Evolutionary conservation across 2,113 vertebrate species (phyloP), one percentile per base, ranked within the genome.

Genomic region (Hyaena hyaena): DNA sequence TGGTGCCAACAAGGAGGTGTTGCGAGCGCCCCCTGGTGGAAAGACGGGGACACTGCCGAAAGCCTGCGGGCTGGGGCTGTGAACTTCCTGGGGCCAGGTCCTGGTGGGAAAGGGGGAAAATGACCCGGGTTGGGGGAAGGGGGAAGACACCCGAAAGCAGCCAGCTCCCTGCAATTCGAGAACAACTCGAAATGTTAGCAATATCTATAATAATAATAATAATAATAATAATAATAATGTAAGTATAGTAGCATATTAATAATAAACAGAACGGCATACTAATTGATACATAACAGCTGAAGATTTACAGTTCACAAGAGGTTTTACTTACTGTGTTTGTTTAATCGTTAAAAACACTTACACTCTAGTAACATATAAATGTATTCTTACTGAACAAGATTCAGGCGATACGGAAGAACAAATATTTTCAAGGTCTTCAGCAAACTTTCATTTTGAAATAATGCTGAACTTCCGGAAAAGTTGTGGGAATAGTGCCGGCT

Each of bases 21-120:
- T 61, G 81, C 24, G 91, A 4, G 82, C 79, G 15, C 96, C 97
- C 96, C 82, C 97, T 88, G 2, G 93, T 94, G 97, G 97, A 12
- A 0, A 21, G 1, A 81, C 0, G 0, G 0, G 4, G 45, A 48
- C 66, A 95, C 81, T 93, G 96, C 68, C 6, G 16, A 21, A 19
- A 63, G 63, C 55, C 33, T 0, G 4, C 2, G 0, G 17, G 39
- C 35, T 0, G 3, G 2, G 1, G 8, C 8, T 7, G 0, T 19
- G 53, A 68, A 23, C 45, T 39, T 35, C 35, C 15, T 1, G 3
- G 45, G 33, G 9, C 12, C 8, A 8, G 48, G 50, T 7, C 39
- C 14, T 33, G 31, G 15, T 55, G n/a, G 3, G 35, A 15, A 48
- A 35, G 63, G 35, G 58, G 35, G 24, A 79, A 33, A 61, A 58